Percentiles rank a stretch among this genome's conserved stretches.
Conservation (phyloP, 2,113 vertebrate genomes). For the Zosterops hypoxanthus region DNA sequence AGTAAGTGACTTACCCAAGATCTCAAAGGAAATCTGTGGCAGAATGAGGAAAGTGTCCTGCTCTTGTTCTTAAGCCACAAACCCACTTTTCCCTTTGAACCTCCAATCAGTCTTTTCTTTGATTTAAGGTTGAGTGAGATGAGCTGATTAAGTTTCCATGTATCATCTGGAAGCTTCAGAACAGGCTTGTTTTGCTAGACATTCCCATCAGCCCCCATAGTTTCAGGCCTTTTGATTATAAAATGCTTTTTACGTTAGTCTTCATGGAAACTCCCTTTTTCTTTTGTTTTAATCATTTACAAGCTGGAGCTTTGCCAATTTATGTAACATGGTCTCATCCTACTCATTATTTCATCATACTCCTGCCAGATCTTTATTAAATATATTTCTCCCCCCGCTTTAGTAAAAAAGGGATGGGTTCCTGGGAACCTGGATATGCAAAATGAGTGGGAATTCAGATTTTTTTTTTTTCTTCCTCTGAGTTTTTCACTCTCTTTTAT, state of each 20-base stretch:
- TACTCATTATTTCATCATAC: conserved; percentile 70
- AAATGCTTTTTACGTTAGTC: conserved; percentile 69
- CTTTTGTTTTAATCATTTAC: conserved; percentile 71
- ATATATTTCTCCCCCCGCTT: conserved; percentile 21
- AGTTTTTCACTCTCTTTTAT: not conserved
- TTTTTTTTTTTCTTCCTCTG: not conserved
- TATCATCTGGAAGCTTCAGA: conserved; percentile 59
- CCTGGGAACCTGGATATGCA: conserved; percentile 66
- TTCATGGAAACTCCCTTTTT: conserved; percentile 69
- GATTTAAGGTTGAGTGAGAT: conserved; percentile 61
- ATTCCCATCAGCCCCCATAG: conserved; percentile 67
- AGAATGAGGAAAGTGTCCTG: conserved; percentile 8
- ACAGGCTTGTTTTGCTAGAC: conserved; percentile 69
- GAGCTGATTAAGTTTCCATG: conserved; percentile 62
- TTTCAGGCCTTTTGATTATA: conserved; percentile 69
- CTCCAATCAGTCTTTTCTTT: conserved; percentile 62
- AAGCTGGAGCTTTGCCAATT: conserved; percentile 60
- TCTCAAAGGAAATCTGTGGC: conserved; percentile 63
- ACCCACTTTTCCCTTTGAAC: conserved; percentile 56
- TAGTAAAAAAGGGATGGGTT: conserved; percentile 58
- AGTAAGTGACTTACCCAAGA: conserved; percentile 14
- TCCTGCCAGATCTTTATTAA: conserved; percentile 67
- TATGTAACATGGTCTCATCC: conserved; percentile 69
- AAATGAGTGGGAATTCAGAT: conserved; percentile 53
- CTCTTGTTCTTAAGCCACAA: conserved; percentile 55